Base-by-base conservation (phyloP, 2,888 invertebrate genomes). In the Seira musarum region DNA sequence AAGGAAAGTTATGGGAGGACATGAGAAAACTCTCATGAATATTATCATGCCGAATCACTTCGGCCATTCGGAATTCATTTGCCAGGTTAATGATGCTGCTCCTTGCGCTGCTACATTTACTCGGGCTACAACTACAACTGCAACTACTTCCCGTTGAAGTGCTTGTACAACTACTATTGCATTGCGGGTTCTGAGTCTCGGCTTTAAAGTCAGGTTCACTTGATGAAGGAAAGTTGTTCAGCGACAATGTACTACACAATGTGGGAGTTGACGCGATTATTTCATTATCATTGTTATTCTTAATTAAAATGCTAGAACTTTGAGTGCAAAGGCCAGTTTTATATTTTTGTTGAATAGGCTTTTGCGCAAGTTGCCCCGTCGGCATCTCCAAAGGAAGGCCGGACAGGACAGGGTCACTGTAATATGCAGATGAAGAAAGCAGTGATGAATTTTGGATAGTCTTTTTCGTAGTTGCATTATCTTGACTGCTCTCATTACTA, bases 11-110 rank as follows among this genome's bases (percentile, higher is more conserved):
- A 66, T 71, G 77, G 10, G 77, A 69, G 65, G 78, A 75, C 72
- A 79, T 83, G 65, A 83, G 76, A 22, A 83, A 83, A 65, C 81
- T 83, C 17, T 83, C 81, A 19, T 79, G 79, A 19, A 79, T 72
- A 65, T 61, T 63, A 68, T 73, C 76, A 24, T 65, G 68, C 6
- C 74, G 71, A 46, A 57, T 61, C 46, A 78, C 74, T 67, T 79
- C 82, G 15, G 78, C 70, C 65, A 70, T 60, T 40, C 72, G 61
- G 21, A 67, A 78, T n/a, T 78, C 72, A 30, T 53, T 57, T 19
- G 57, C 61, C n/a, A 72, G 53, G 40, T 72, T 72, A 25, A 72
- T 46, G 46, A 40, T 78, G 46, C 61, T 66, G 61, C 60, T 78
- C 2, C 22, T 74, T 60, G 57, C 21, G 64, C 24, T 40, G 22